Percentiles rank a stretch among this genome's conserved stretches.
These are phyloP conservation scores for Poecilia picta DNA, from an alignment of 2,797 vertebrate genomes.

Conservation along the genomic window DNA sequence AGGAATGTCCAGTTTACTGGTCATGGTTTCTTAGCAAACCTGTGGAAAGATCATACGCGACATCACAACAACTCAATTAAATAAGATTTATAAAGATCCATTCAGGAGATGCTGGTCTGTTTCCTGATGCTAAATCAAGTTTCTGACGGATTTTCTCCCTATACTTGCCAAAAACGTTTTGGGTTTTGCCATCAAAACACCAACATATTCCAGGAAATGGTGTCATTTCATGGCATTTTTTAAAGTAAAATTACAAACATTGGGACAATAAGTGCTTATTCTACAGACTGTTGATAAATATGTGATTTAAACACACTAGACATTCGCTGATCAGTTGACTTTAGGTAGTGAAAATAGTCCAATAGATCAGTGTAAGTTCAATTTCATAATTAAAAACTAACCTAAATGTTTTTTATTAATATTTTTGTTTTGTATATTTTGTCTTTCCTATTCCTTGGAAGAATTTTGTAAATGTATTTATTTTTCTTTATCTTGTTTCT, in stretches of 20 bases:
- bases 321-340: too few relatives aligned
- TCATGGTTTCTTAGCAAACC: slow-evolving; percentile 43
- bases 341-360: too few relatives aligned
- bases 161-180: too few relatives aligned
- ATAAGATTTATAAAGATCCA: neutral
- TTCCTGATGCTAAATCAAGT: neutral
- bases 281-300: too few relatives aligned
- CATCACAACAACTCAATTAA: neutral
- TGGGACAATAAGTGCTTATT: too few relatives aligned
- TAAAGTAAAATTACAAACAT: too few relatives aligned
- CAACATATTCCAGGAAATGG: neutral
- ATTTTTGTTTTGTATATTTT: too few relatives aligned
- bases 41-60: neutral
- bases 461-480: too few relatives aligned
- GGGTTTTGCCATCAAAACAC: neutral
- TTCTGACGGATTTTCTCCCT: neutral
- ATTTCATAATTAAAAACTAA: neutral
- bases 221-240: neutral
- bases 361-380: too few relatives aligned
- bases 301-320: too few relatives aligned
- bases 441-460: too few relatives aligned
- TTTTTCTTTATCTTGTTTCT: too few relatives aligned
- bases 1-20: slow-evolving; percentile 30
- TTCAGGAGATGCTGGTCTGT: neutral
- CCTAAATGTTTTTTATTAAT: neutral